Evolutionary conservation across 2,888 invertebrate genomes (phyloP).

Genomic region (Amblyjoppa fuscipennis): DNA sequence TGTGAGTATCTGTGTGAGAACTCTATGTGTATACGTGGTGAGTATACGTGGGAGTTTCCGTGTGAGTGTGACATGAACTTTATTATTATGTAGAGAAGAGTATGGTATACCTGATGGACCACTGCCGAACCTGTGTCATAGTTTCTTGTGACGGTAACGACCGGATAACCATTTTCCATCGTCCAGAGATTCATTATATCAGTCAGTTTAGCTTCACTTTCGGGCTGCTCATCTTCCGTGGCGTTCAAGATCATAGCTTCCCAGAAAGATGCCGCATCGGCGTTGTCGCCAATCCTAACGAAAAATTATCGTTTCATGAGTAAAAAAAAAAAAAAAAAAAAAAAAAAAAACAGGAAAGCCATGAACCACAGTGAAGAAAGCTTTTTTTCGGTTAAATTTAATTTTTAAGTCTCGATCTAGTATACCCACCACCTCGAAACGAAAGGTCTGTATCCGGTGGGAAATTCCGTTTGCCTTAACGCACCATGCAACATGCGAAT

Average conservation of each 20-base stretch:
- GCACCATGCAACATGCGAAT: constrained; percentile 82
- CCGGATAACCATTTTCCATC: constrained; percentile 79
- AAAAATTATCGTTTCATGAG: constrained; percentile 13
- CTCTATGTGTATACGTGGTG: no score
- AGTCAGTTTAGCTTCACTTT: constrained; percentile 69
- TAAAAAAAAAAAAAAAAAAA: neutral
- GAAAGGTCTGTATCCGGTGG: constrained; percentile 79
- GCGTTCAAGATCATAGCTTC: constrained; percentile 73
- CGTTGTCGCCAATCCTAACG: constrained; percentile 74
- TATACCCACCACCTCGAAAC: constrained; percentile 81
- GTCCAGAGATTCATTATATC: constrained; percentile 78
- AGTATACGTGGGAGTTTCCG: no score
- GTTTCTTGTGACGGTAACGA: constrained; percentile 78
- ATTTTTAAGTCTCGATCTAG: constrained; percentile 21
- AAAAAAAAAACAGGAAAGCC: neutral
- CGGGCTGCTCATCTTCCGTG: constrained; percentile 65
- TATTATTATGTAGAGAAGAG: neutral
- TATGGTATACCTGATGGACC: constrained; percentile 77
- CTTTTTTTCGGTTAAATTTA: neutral
- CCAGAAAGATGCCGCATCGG: constrained; percentile 75
- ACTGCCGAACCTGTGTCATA: constrained; percentile 74
- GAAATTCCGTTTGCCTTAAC: constrained; percentile 77
- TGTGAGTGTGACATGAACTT: no score
- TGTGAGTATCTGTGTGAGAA: no score
- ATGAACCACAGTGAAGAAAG: neutral